Percentiles rank a stretch among this genome's conserved stretches.
These are phyloP conservation scores for Liopterus haemorrhoidalis DNA, from an alignment of 2,888 invertebrate species.

Conservation along the genomic window DNA sequence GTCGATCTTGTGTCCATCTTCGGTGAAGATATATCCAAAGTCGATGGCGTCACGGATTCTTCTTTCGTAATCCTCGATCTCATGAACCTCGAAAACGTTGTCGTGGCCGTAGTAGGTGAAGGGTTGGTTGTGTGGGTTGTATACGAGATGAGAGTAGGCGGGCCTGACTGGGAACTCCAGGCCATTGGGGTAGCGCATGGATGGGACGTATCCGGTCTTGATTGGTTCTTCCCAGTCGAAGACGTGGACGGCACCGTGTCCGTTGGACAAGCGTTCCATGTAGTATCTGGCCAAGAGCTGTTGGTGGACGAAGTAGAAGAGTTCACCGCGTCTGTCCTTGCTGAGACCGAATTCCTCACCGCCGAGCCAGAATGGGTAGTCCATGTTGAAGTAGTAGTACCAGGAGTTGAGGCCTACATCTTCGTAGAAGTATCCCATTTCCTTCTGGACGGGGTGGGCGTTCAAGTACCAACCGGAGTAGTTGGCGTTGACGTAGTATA, in stretches of 20 bases:
- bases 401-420: slow-evolving; percentile 62
- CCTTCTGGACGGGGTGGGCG: slow-evolving; percentile 50
- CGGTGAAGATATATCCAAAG: slow-evolving; percentile 47
- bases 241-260: slow-evolving; percentile 57
- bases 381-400: slow-evolving; percentile 57
- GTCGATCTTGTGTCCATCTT: slow-evolving; percentile 51
- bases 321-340: slow-evolving; percentile 58
- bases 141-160: slow-evolving; percentile 50
- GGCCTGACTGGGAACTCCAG: slow-evolving; percentile 59
- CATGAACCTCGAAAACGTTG: too few relatives aligned
- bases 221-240: slow-evolving; percentile 51
- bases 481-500: slow-evolving; percentile 58
- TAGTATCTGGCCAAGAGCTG: slow-evolving; percentile 67
- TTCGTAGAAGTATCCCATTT: slow-evolving; percentile 66
- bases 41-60: slow-evolving; percentile 55
- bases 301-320: slow-evolving; percentile 59
- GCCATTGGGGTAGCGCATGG: slow-evolving; percentile 59
- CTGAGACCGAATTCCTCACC: slow-evolving; percentile 49
- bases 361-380: slow-evolving; percentile 60
- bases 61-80: slow-evolving; percentile 46
- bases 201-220: slow-evolving; percentile 57
- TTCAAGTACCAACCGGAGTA: slow-evolving; percentile 53
- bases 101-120: too few relatives aligned
- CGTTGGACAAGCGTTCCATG: slow-evolving; percentile 66
- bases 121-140: slow-evolving; percentile 36